Conservation (phyloP, 2,888 invertebrate genomes). For the Eupithecia inturbata region DNA sequence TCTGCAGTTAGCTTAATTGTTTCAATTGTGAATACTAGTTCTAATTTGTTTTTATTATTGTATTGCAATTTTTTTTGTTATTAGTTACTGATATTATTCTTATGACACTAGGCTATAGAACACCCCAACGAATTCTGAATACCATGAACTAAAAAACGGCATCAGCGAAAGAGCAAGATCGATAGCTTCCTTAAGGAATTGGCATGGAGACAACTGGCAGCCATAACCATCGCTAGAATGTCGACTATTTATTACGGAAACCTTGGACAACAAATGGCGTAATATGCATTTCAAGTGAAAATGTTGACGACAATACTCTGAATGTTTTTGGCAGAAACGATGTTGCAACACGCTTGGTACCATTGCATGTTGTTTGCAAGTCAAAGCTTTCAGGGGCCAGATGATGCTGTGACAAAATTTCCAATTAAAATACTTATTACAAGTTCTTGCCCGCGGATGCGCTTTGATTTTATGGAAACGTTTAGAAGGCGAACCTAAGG, state of each 20-base stretch:
- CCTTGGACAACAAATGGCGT: conserved; percentile 7
- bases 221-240: not conserved
- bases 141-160: conserved; percentile 5
- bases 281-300: conserved; percentile 8
- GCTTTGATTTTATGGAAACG: too few species aligned
- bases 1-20: too few species aligned
- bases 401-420: too few species aligned
- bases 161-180: conserved; percentile 7
- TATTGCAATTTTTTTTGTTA: too few species aligned
- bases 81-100: too few species aligned
- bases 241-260: not conserved
- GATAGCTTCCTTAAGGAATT: conserved; percentile 15
- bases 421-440: too few species aligned
- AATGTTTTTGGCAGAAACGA: not conserved
- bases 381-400: too few species aligned
- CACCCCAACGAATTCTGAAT: not conserved
- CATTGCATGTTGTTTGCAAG: too few species aligned
- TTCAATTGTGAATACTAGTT: too few species aligned
- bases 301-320: not conserved
- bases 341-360: not conserved
- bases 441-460: too few species aligned
- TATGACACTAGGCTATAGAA: not conserved
- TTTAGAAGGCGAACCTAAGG: too few species aligned
- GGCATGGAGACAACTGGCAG: conserved; percentile 18
- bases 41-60: too few species aligned